A percentile compares a stretch with the other conserved stretches of the same genome.
Conservation (phyloP, 2,888 invertebrate genomes). For the Imbricaverruca yamaguchii region DNA sequence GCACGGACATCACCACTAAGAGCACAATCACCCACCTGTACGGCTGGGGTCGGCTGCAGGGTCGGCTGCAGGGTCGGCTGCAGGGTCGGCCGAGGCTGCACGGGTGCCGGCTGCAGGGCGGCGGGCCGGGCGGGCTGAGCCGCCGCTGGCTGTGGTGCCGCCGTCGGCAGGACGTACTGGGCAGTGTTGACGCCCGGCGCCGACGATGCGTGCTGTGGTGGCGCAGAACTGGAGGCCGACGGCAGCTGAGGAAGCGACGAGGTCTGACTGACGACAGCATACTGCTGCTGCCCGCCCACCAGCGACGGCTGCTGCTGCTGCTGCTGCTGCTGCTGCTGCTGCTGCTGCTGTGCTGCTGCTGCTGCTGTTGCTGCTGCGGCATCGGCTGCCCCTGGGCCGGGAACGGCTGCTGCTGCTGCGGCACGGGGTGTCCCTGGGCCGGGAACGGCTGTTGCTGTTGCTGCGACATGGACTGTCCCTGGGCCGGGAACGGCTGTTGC, state of each 20-base stretch:
- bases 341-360: conserved; percentile 27
- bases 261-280: not conserved
- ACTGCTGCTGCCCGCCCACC: not conserved
- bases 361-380: conserved; percentile 29
- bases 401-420: conserved; percentile 24
- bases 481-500: conserved; percentile 30
- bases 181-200: not conserved
- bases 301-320: conserved; percentile 32
- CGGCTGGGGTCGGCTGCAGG: not conserved
- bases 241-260: not conserved
- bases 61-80: not conserved
- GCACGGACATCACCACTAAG: too few species aligned
- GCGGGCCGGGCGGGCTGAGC: not conserved
- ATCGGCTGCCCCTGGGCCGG: not conserved
- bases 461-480: conserved; percentile 23
- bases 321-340: not conserved
- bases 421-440: conserved; percentile 23
- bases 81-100: not conserved
- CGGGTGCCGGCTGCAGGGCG: not conserved
- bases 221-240: not conserved
- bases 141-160: not conserved
- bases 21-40: too few species aligned
- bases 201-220: not conserved
- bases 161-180: not conserved
- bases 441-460: conserved; percentile 27